Percentiles rank a stretch among this genome's conserved stretches.
phyloP scores from a whole-genome alignment of 2,888 invertebrate species.

The Charanyca ferruginea region DNA sequence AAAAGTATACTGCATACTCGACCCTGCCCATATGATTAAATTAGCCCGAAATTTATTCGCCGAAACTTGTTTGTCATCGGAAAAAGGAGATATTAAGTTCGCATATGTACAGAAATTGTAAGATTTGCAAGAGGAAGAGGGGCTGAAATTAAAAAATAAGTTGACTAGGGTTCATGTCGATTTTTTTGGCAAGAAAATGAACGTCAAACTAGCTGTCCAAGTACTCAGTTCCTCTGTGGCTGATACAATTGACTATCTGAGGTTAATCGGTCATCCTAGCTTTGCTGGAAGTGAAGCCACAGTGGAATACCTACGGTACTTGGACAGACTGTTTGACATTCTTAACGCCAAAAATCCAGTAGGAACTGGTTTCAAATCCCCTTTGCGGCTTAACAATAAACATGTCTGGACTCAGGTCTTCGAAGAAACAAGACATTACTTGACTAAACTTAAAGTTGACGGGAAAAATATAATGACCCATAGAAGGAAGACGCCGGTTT shows the following conservation, averaged over 20 bases:
- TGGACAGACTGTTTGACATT: slow-evolving; percentile 43
- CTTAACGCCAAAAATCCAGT: slow-evolving; percentile 39
- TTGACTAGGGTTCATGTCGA: slow-evolving; percentile 32
- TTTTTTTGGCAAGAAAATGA: no score
- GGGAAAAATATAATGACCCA: slow-evolving; percentile 28
- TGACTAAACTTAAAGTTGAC: slow-evolving; percentile 25
- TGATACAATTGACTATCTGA: no score
- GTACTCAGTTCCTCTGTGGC: slow-evolving; percentile 45
- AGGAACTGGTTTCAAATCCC: slow-evolving; percentile 44
- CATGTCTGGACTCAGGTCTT: slow-evolving; percentile 22
- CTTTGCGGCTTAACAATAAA: slow-evolving; percentile 40
- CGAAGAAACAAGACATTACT: slow-evolving; percentile 24
- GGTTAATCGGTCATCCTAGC: no score
- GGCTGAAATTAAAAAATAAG: slow-evolving; percentile 41
- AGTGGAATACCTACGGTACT: no score
- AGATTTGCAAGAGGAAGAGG: slow-evolving; percentile 45
- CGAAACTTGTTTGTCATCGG: slow-evolving; percentile 16
- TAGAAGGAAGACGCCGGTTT: slow-evolving; percentile 31
- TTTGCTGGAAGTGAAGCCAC: no score
- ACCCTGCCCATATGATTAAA: no score
- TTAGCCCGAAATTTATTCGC: no score
- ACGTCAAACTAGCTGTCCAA: no score
- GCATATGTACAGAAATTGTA: slow-evolving; percentile 17
- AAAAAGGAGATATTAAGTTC: slow-evolving; percentile 11
- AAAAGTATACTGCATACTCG: slow-evolving; percentile 40